Conservation (phyloP, 2,113 vertebrate genomes). For the Callorhinus ursinus region DNA sequence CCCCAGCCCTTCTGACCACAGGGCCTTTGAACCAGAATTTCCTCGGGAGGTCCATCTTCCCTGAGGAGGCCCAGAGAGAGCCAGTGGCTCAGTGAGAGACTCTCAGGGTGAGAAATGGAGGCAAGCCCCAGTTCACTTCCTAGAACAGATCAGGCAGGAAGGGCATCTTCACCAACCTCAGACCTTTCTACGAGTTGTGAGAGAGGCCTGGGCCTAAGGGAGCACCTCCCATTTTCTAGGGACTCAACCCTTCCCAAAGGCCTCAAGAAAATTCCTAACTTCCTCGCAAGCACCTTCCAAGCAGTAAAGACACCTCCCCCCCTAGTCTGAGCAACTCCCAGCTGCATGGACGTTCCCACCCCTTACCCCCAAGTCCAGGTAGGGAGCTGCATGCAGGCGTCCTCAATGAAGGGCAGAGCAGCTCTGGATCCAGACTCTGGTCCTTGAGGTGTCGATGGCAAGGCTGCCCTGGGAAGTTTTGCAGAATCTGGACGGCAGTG, state of each 20-base stretch:
- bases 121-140: neutral
- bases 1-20: neutral
- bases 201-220: neutral
- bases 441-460: neutral
- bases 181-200: neutral
- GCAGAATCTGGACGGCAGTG: neutral
- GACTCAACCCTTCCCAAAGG: neutral
- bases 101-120: neutral
- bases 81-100: neutral
- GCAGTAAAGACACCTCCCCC: neutral
- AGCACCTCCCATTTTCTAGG: neutral
- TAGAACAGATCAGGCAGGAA: rapidly evolving
- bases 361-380: neutral
- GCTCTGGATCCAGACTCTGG: neutral
- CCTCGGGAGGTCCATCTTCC: neutral
- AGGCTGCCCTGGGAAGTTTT: neutral
- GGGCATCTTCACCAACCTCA: neutral
- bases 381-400: neutral
- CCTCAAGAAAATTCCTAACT: neutral
- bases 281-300: neutral
- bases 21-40: neutral
- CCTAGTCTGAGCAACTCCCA: neutral
- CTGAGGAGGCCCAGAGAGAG: neutral
- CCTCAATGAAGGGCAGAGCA: neutral
- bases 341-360: no score